Base-by-base conservation (phyloP, 2,888 invertebrate genomes). In the Lasioglossum villosulum region DNA sequence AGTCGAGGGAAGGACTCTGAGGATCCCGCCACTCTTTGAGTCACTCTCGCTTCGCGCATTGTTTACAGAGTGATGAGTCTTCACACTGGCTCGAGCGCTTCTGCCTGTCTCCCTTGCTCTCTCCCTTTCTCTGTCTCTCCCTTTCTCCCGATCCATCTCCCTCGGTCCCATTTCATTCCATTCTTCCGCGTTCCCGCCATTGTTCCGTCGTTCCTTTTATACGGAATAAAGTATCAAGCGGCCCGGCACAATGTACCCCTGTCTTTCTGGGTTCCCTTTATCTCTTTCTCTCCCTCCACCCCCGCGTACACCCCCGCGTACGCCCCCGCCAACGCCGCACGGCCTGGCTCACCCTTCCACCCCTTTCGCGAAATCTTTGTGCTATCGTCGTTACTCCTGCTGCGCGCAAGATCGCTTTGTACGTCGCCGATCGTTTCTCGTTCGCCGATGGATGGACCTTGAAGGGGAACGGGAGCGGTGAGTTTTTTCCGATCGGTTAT, bases 61-160 rank as follows among this genome's bases (percentile, higher is more conserved):
- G 94, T 95, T 95, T 95, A 95, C 94, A 93, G 94, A 95, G 94
- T 94, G 94, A 95, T 94, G 95, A 95, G 94, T 94, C 94, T 94
- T 95, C 93, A 92, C 94, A 94, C 94, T 93, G 93, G 90, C 90
- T 89, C 89, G 91, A 91, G 90, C 90, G 89, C 88, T 91, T 90
- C 91, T 89, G 89, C 87, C 85, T 89, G 2, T 37, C 37, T 37
- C 89, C 89, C 88, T 86, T 86, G 90, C 87, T 85, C 87, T 84
- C 84, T 91, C 86, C 80, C 78, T 6, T 52, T 81, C 88, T 84
- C 86, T 91, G 86, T 84, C 80, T 88, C 87, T 86, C 87, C 83
- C 88, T 87, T 88, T 90, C 88, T 85, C 87, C 72, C 89, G 84
- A 86, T 90, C 89, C 86, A 90, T 92, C 91, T 92, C 92, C 90